Conservation (phyloP, 2,113 vertebrate genomes). For the Mixornis gularis region DNA sequence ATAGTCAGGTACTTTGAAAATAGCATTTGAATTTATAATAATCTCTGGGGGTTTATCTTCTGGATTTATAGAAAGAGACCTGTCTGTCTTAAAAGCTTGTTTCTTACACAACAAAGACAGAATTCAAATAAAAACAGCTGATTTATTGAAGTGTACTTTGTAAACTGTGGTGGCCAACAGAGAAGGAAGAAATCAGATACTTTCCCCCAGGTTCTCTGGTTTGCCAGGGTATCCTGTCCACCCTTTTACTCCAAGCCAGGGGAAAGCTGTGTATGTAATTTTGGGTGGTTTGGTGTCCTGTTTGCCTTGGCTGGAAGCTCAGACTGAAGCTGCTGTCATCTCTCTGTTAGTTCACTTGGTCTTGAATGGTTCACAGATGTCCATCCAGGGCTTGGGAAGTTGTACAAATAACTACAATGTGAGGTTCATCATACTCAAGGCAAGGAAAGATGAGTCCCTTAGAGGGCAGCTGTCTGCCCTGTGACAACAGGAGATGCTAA, state of each 20-base stretch:
- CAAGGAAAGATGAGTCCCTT: neutral
- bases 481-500: neutral
- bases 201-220: neutral
- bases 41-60: neutral
- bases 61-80: neutral
- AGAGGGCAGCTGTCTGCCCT: neutral
- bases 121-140: neutral
- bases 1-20: neutral
- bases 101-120: neutral
- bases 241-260: neutral
- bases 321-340: neutral
- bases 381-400: neutral
- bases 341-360: neutral
- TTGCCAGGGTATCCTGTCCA: neutral
- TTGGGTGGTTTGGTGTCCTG: neutral
- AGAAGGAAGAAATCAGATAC: neutral
- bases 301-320: neutral
- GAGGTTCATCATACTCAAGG: neutral
- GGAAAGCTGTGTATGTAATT: neutral
- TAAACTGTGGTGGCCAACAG: neutral
- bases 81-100: neutral
- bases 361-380: neutral
- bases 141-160: neutral
- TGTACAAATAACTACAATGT: neutral
- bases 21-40: neutral